A percentile compares a stretch with the other conserved stretches of the same genome.
Evolutionary conservation across 2,888 invertebrate species (phyloP).

Genomic region (Apotomis capreana): DNA sequence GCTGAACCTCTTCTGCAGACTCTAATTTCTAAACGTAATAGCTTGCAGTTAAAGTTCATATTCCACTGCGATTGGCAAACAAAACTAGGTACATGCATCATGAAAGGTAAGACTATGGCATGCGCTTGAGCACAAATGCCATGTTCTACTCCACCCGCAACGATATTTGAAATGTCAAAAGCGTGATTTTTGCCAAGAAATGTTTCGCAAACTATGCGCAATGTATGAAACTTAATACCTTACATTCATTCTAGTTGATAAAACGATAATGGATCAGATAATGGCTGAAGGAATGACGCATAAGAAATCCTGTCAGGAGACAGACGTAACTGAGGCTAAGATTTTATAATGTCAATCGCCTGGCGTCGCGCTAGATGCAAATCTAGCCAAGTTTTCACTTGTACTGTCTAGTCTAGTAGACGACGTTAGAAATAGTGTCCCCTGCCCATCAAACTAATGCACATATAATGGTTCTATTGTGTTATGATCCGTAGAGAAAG

Average conservation of each 20-base stretch:
- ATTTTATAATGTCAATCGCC: conserved; percentile 46
- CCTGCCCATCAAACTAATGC: conserved; percentile 69
- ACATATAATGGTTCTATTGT: conserved; percentile 74
- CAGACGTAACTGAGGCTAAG: conserved; percentile 13
- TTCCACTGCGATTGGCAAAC: conserved; percentile 1
- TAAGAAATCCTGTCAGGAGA: conserved; percentile 19
- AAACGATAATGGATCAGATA: conserved; percentile 34
- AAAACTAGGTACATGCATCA: conserved; percentile 27
- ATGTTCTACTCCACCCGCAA: conserved; percentile 70
- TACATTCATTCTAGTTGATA: conserved; percentile 42
- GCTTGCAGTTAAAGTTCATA: conserved; percentile 21
- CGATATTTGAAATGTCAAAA: conserved; percentile 78
- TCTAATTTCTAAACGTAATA: neutral
- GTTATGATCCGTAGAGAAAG: conserved; percentile 65
- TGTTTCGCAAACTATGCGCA: conserved; percentile 69
- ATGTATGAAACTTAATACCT: conserved; percentile 49
- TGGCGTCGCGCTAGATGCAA: conserved; percentile 55
- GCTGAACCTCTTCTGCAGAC: neutral
- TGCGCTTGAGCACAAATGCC: conserved; percentile 73
- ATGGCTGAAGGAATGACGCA: conserved; percentile 39
- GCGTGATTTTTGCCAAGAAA: conserved; percentile 80
- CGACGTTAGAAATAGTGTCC: conserved; percentile 57
- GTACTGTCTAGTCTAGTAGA: too few species aligned
- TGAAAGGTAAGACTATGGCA: conserved; percentile 51
- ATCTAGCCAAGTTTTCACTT: conserved; percentile 55